phyloP scores from a whole-genome alignment of 1,140 invertebrate genomes.

The Diploscapter pachys region DNA sequence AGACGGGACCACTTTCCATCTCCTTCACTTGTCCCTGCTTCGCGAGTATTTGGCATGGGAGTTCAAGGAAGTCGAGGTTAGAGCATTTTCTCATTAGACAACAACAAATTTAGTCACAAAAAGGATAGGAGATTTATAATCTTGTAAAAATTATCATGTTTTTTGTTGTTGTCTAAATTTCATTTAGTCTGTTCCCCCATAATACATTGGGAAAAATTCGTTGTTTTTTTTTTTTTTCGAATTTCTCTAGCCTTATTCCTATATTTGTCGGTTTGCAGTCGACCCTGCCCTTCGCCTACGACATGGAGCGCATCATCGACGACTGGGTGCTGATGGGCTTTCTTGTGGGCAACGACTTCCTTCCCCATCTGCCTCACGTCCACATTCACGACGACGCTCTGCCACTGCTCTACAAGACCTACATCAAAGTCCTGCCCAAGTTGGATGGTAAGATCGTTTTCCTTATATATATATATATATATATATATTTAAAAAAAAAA shows the following conservation, averaged over 20 bases:
- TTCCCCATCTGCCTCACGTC: conserved; percentile 91
- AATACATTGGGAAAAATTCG: too few relatives aligned
- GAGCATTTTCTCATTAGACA: not conserved
- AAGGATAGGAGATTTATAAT: too few relatives aligned
- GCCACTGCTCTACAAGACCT: conserved; percentile 79
- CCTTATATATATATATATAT: too few relatives aligned
- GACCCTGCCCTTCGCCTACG: conserved; percentile 71
- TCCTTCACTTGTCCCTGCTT: conserved; percentile 84
- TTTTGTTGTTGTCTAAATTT: too few relatives aligned
- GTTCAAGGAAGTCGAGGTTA: conserved; percentile 73
- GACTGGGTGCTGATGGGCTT: conserved; percentile 99
- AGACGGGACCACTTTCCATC: conserved; percentile 85
- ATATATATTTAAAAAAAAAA: too few relatives aligned
- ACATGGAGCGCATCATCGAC: conserved; percentile 76
- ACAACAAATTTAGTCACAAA: too few relatives aligned
- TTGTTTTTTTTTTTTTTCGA: too few relatives aligned
- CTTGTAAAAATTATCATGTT: too few relatives aligned
- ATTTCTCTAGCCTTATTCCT: not conserved
- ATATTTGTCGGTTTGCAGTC: conserved; percentile 42
- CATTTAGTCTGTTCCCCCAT: too few relatives aligned
- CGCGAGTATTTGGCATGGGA: conserved; percentile 89
- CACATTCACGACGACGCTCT: conserved; percentile 86
- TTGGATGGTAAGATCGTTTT: conserved; percentile 70
- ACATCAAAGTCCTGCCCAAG: conserved; percentile 78
- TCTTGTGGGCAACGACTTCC: conserved; percentile 93